phyloP scores from a whole-genome alignment of 2,888 invertebrate species.

The Xanthia icteritia region DNA sequence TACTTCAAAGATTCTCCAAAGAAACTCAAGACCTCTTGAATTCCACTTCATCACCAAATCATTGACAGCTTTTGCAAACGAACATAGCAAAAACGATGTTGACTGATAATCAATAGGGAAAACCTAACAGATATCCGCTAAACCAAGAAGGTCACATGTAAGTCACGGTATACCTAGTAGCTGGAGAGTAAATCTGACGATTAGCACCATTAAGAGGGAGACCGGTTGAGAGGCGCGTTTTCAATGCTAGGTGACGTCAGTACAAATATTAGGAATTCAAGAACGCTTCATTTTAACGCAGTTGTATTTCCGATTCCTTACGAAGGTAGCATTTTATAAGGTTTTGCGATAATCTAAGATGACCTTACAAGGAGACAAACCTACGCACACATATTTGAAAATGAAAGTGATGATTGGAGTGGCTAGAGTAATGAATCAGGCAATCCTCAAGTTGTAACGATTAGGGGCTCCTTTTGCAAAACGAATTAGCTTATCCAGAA shows the following conservation, averaged over 20 bases:
- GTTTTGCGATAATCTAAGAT: not conserved
- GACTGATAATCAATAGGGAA: constrained; percentile 29
- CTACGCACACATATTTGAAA: not conserved
- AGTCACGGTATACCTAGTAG: constrained; percentile 36
- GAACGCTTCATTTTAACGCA: not conserved
- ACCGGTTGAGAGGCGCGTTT: constrained; percentile 24
- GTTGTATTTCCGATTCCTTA: not conserved
- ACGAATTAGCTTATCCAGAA: not conserved
- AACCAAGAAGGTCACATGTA: constrained; percentile 37
- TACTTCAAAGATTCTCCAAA: not conserved
- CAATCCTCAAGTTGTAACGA: too few relatives aligned
- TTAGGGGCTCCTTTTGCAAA: not conserved
- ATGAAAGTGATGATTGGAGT: too few relatives aligned
- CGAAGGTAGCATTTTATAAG: not conserved
- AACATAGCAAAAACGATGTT: constrained; percentile 11
- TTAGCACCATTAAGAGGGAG: constrained; percentile 49
- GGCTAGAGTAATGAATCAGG: not conserved
- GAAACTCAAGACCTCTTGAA: constrained; percentile 10
- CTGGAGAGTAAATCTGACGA: constrained; percentile 27
- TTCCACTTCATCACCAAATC: constrained; percentile 15
- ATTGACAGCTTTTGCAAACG: not conserved
- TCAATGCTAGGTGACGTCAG: constrained; percentile 21
- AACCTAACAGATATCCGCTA: constrained; percentile 36
- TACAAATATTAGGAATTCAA: constrained; percentile 30
- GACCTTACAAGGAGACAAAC: not conserved